Conservation (phyloP, 2,113 vertebrate genomes). For the human (Homo sapiens) region DNA sequence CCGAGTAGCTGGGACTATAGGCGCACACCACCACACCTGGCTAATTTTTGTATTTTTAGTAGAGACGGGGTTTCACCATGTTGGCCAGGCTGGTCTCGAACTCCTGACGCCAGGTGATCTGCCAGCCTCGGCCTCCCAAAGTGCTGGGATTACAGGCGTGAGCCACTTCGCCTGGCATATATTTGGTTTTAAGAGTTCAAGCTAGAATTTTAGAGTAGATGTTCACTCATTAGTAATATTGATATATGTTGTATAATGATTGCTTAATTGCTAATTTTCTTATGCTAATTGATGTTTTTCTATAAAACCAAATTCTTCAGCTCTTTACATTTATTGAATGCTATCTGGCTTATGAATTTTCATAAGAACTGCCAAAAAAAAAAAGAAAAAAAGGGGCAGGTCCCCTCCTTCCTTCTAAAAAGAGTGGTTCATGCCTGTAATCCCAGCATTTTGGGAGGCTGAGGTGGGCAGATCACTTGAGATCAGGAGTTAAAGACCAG, state of each 20-base stretch:
- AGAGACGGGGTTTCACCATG: no score
- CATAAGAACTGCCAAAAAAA: slow-evolving; percentile 69
- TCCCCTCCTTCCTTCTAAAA: background rate
- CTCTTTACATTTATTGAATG: slow-evolving; percentile 78
- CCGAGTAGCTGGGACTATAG: no score
- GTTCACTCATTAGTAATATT: slow-evolving; percentile 73
- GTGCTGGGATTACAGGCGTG: no score
- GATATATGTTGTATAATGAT: slow-evolving; percentile 75
- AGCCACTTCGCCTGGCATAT: no score
- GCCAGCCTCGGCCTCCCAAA: no score
- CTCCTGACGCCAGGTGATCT: no score
- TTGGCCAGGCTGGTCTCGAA: no score
- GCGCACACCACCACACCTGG: no score
- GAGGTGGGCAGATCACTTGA: no score
- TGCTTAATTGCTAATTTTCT: slow-evolving; percentile 80
- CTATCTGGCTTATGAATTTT: slow-evolving; percentile 81
- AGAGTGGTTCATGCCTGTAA: background rate
- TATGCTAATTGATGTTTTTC: slow-evolving; percentile 79
- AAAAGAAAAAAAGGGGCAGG: background rate
- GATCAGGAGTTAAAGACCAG: no score
- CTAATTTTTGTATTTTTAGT: no score
- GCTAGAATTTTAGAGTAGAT: slow-evolving; percentile 57
- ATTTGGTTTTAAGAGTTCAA: background rate
- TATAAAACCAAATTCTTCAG: slow-evolving; percentile 78
- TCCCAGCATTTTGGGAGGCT: no score